Evolutionary conservation across 2,797 vertebrate species (phyloP).

Genomic region (Sebastes elongatus): DNA sequence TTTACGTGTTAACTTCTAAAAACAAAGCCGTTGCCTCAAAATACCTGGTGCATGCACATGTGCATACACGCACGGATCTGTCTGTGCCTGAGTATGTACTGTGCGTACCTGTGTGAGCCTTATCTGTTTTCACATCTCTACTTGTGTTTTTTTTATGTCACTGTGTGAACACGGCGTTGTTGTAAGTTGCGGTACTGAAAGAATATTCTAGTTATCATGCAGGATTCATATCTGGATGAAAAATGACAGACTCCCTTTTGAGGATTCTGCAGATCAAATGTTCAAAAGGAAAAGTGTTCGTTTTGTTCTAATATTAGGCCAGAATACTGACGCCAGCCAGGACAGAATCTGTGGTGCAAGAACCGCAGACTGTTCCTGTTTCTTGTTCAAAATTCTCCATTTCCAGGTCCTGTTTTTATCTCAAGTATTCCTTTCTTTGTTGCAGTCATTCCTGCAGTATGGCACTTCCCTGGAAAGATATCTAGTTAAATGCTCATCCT

Average conservation of each 20-base stretch:
- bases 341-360: background rate
- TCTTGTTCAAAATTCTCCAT: slow-evolving; percentile 12
- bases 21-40: slow-evolving; percentile 25
- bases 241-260: slow-evolving; percentile 51
- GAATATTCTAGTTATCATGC: slow-evolving; percentile 52
- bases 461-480: slow-evolving; percentile 26
- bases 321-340: background rate
- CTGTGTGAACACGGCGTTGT: background rate
- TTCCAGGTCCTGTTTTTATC: slow-evolving; percentile 35
- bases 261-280: slow-evolving; percentile 33
- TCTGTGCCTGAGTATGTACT: background rate
- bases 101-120: slow-evolving; percentile 10
- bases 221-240: slow-evolving; percentile 58
- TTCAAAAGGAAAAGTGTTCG: slow-evolving; percentile 22
- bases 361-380: background rate
- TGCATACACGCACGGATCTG: background rate
- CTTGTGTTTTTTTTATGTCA: slow-evolving; percentile 1
- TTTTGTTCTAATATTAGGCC: slow-evolving; percentile 21
- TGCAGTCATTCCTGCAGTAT: slow-evolving; percentile 12
- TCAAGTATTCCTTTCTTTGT: slow-evolving; percentile 19
- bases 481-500: slow-evolving; percentile 61
- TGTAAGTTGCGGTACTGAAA: slow-evolving; percentile 14
- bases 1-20: slow-evolving; percentile 24
- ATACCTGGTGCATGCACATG: background rate
- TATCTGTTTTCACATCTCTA: slow-evolving; percentile 17